Percentiles rank a stretch among this genome's conserved stretches.
Evolutionary conservation across 2,797 vertebrate genomes (phyloP).

Genomic region (Brachymystax lenok): DNA sequence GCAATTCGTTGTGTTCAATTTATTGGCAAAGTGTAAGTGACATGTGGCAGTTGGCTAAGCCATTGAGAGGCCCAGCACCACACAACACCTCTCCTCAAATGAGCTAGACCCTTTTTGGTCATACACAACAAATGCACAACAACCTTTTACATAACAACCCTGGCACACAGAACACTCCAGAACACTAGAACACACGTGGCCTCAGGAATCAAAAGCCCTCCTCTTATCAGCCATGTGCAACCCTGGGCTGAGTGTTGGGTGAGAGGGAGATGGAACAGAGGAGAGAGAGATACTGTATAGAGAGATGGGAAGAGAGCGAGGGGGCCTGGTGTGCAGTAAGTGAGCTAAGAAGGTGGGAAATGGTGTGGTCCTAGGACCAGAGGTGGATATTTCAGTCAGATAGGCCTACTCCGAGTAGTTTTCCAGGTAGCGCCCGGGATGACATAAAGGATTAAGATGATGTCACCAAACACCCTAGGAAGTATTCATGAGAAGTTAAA

Average conservation of each 20-base stretch:
- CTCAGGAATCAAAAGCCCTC: background rate
- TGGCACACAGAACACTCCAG: background rate
- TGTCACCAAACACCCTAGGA: background rate
- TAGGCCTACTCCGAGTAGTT: too few species aligned
- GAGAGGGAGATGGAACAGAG: background rate
- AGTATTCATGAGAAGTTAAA: background rate
- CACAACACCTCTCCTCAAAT: background rate
- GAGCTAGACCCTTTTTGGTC: background rate
- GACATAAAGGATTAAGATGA: background rate
- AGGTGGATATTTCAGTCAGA: too few species aligned
- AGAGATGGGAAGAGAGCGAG: background rate
- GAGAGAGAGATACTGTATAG: background rate
- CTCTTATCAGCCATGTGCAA: slow-evolving; percentile 8
- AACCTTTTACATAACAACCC: background rate
- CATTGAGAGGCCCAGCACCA: background rate
- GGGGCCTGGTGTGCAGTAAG: background rate
- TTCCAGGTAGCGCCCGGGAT: background rate
- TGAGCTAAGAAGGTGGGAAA: background rate
- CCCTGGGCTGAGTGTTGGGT: background rate
- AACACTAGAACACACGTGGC: background rate
- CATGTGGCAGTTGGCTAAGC: too few species aligned
- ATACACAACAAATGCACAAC: background rate
- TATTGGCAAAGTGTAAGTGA: too few species aligned
- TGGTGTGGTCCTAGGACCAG: background rate
- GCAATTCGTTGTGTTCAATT: too few species aligned